Evolutionary conservation across 1,140 invertebrate genomes (phyloP).

Genomic region (Oppia nitens): DNA sequence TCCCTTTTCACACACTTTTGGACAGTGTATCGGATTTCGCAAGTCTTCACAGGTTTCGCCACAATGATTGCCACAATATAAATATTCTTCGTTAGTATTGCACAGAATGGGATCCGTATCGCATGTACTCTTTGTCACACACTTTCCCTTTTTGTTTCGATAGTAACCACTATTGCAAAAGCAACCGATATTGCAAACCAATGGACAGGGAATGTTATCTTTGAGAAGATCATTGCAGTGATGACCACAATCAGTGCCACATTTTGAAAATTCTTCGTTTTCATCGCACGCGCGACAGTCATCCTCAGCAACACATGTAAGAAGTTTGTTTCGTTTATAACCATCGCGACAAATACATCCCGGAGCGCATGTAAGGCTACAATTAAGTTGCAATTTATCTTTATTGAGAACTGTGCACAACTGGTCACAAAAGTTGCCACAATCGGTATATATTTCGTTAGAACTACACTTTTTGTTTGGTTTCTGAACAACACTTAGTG

Average conservation of each 20-base stretch:
- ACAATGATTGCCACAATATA: background rate
- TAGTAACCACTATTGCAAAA: background rate
- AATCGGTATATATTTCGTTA: background rate
- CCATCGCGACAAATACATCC: background rate
- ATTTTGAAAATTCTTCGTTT: slow-evolving; percentile 5
- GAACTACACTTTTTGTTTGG: background rate
- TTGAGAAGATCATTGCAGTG: background rate
- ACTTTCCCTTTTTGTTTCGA: background rate
- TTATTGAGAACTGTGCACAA: background rate
- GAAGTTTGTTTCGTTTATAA: background rate
- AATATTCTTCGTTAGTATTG: background rate
- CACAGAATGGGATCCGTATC: background rate
- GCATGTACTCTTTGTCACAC: background rate
- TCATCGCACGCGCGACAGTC: background rate
- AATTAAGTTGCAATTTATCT: background rate
- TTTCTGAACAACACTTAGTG: background rate
- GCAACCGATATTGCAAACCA: background rate
- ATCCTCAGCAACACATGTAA: background rate
- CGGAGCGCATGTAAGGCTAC: background rate
- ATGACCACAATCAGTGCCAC: slow-evolving; percentile 12
- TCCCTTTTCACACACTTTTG: slow-evolving; percentile 2
- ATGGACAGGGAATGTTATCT: background rate
- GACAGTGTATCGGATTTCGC: background rate
- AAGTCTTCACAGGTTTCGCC: background rate
- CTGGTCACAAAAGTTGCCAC: background rate